phyloP scores from a whole-genome alignment of 2,888 invertebrate genomes.

The Lathronympha strigana region DNA sequence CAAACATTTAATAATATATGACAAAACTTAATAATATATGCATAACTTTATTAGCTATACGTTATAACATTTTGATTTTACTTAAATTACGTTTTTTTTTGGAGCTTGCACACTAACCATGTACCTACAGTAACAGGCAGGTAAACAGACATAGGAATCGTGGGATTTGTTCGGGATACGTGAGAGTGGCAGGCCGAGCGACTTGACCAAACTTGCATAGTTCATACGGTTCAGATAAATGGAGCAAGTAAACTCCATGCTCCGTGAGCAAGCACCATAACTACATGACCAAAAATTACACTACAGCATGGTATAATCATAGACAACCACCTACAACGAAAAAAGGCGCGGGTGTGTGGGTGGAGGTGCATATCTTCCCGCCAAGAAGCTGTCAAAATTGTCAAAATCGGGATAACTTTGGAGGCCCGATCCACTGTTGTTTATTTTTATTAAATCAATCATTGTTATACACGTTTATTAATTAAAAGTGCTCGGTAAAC shows the following conservation, averaged over 20 bases:
- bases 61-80: too few relatives aligned
- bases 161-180: too few relatives aligned
- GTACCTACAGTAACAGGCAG: too few relatives aligned
- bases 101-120: too few relatives aligned
- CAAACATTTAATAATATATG: too few relatives aligned
- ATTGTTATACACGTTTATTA: conserved; percentile 50
- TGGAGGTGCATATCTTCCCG: conserved; percentile 66
- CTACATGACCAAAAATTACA: not conserved
- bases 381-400: conserved; percentile 77
- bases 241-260: not conserved
- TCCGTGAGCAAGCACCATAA: not conserved
- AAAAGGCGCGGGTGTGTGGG: conserved; percentile 62
- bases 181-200: too few relatives aligned
- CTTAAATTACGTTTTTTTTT: too few relatives aligned
- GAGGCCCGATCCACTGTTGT: conserved; percentile 56
- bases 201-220: too few relatives aligned
- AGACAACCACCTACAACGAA: conserved; percentile 42
- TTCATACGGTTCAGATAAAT: too few relatives aligned
- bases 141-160: too few relatives aligned
- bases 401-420: conserved; percentile 68
- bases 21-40: too few relatives aligned
- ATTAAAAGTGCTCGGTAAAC: conserved; percentile 48
- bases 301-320: conserved; percentile 13
- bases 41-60: too few relatives aligned
- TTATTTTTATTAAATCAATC: conserved; percentile 55